Base-by-base conservation (phyloP, 2,888 invertebrate species). In the Crepidodera aurea region DNA sequence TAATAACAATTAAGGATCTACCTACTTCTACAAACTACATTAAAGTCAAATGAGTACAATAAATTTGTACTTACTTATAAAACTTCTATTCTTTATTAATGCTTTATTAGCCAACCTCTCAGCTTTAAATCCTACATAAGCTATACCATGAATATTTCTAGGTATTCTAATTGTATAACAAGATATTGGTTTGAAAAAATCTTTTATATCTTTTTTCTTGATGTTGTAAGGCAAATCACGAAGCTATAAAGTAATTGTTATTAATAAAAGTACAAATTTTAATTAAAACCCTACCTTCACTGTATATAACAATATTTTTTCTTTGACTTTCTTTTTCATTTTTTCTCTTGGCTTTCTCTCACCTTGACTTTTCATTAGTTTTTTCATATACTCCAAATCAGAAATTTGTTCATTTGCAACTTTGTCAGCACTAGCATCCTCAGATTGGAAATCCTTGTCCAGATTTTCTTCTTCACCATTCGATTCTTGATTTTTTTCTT, bases 41-140 rank as follows among this genome's bases (percentile, higher is more conserved):
- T 4, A 25, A 29, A 29, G 4, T 29, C 10, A 10, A 29, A 29
- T 2, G 2, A 29, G 4, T 29, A 29, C 10, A 2, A 5, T 2
- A 29, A 29, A 8, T 8, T 10, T 29, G 3, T 25, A 76, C 81
- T 82, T 83, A 91, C 92, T 89, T 73, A 96, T 85, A 78, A 95
- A 94, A 75, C 93, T 90, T 81, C 91, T 93, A 77, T 95, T 88
- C 79, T 94, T 95, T 50, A 85, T 82, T 70, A 96, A 82, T 1
- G 93, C 96, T 74, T 91, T 89, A 25, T 89, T 89, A 74, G 91
- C 84, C 67, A 92, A 90, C 65, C 87, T 89, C 75, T 95, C 92
- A 2, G 88, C 90, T 78, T 90, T 88, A 74, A 97, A 96, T 1
- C 94, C 94, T n/a, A 93, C 91, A 83, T 90, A 96, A 37, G 94